A percentile compares a stretch with the other conserved stretches of the same genome.
Evolutionary conservation across 2,797 vertebrate species (phyloP).

Genomic region (Picus viridis): DNA sequence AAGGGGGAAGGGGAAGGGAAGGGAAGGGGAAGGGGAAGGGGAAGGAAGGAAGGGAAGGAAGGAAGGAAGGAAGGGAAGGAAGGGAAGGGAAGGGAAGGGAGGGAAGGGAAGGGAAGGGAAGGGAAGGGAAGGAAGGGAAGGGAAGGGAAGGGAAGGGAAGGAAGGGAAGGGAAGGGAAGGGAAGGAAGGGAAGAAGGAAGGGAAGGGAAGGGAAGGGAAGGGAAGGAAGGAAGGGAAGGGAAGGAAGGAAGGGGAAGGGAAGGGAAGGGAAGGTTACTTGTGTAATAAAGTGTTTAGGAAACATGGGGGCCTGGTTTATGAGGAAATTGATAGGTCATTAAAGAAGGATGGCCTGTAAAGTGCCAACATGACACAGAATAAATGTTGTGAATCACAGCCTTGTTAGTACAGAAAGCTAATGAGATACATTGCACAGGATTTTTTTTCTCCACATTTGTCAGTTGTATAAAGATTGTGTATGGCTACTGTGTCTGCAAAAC

Average conservation of each 20-base stretch:
- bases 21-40: no score
- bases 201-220: background rate
- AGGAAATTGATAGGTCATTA: constrained; percentile 2
- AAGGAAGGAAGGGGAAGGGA: no score
- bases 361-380: background rate
- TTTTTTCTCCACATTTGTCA: constrained; percentile 13
- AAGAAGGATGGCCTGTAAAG: constrained; percentile 7
- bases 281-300: background rate
- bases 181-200: no score
- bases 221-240: background rate
- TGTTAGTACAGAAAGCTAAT: background rate
- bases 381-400: background rate
- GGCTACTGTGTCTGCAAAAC: background rate
- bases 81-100: no score
- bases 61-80: no score
- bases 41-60: no score
- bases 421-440: background rate
- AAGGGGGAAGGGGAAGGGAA: no score
- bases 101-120: no score
- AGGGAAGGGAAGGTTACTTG: background rate
- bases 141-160: no score
- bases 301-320: background rate
- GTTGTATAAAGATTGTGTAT: background rate
- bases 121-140: no score
- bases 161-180: no score